phyloP scores from a whole-genome alignment of 2,797 vertebrate genomes.

The Salmo trutta region DNA sequence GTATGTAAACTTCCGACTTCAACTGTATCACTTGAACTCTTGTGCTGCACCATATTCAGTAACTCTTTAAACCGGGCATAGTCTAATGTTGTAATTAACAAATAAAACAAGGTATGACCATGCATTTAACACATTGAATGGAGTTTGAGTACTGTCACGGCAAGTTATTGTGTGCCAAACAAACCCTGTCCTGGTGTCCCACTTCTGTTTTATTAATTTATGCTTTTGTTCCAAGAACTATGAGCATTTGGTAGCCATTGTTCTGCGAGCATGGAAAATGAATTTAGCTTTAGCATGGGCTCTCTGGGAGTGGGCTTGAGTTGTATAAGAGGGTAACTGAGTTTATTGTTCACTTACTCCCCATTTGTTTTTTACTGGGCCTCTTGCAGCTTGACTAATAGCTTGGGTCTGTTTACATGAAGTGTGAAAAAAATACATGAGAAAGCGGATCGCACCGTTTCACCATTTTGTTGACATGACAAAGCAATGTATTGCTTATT shows the following conservation, averaged over 20 bases:
- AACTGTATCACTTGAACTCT: not conserved
- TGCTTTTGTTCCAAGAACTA: conserved; percentile 14
- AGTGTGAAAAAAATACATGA: not conserved
- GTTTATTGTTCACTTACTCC: conserved; percentile 38
- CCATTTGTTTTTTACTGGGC: conserved; percentile 49
- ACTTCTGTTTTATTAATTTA: not conserved
- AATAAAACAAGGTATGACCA: not conserved
- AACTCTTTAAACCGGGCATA: not conserved
- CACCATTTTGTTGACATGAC: not conserved
- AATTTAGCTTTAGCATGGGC: conserved; percentile 38
- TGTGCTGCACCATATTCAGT: not conserved
- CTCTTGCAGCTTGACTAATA: conserved; percentile 52
- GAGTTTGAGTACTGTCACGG: not conserved
- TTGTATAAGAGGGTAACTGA: conserved; percentile 43
- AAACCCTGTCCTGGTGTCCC: not conserved
- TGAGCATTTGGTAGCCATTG: conserved; percentile 31
- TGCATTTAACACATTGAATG: not conserved
- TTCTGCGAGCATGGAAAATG: conserved; percentile 29
- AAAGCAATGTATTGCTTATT: not conserved
- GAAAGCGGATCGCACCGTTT: not conserved
- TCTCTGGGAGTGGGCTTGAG: conserved; percentile 48
- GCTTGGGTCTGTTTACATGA: conserved; percentile 32
- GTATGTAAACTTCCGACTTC: too few species aligned
- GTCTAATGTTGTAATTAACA: not conserved
- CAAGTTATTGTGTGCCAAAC: not conserved